Evolutionary conservation across 2,797 vertebrate genomes (phyloP).

Genomic region (Etheostoma nigrum): DNA sequence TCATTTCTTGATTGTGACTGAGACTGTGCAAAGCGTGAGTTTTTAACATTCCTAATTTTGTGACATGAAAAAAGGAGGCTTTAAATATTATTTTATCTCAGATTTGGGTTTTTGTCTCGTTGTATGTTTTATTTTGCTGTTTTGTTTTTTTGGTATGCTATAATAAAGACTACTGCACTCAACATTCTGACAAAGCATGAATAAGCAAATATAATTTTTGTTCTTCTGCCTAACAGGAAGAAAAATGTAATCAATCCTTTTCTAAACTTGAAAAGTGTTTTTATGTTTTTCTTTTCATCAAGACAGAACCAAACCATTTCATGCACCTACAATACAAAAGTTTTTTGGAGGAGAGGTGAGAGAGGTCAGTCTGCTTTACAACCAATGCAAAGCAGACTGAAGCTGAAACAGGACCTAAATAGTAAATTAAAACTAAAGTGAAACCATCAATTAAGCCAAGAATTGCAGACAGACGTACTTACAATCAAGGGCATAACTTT

Average conservation of each 20-base stretch:
- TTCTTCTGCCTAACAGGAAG: too few species aligned
- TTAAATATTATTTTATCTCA: conserved; percentile 16
- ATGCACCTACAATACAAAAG: neutral
- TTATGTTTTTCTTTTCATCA: neutral
- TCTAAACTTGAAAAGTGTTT: too few species aligned
- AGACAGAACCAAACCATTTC: neutral
- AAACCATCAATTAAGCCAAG: too few species aligned
- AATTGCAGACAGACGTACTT: too few species aligned
- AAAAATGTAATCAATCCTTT: too few species aligned
- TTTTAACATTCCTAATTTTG: conserved; percentile 44
- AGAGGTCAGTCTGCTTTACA: too few species aligned
- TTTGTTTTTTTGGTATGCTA: conserved; percentile 58
- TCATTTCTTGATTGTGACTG: conserved; percentile 53
- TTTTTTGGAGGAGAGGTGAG: too few species aligned
- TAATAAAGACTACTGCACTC: conserved; percentile 74
- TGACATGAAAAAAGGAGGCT: conserved; percentile 25
- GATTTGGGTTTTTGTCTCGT: conserved; percentile 44
- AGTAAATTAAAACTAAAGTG: too few species aligned
- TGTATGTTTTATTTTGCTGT: conserved; percentile 58
- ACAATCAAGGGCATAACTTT: too few species aligned
- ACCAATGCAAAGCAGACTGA: too few species aligned
- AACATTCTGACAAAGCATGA: conserved; percentile 16
- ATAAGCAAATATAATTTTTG: too few species aligned
- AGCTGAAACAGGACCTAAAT: too few species aligned
- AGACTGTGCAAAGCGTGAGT: conserved; percentile 62